Percentiles rank a stretch among this genome's conserved stretches.
These are phyloP conservation scores for Eolophus roseicapilla DNA, from an alignment of 2,113 vertebrate genomes.

Conservation along the genomic window DNA sequence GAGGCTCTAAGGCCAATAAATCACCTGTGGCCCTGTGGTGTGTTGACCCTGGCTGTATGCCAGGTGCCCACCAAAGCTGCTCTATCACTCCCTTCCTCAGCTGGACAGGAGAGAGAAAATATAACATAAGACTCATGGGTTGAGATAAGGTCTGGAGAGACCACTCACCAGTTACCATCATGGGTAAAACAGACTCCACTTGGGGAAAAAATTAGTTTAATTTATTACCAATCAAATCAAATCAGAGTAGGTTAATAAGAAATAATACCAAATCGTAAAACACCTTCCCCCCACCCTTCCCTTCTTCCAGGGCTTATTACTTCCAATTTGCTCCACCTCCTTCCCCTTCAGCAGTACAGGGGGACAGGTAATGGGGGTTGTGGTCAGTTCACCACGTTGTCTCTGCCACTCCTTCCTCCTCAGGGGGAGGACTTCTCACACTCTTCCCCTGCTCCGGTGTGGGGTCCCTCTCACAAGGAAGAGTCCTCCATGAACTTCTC, in stretches of 20 bases:
- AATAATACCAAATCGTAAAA: background rate
- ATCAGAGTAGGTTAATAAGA: background rate
- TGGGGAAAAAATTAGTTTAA: background rate
- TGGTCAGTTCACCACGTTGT: background rate
- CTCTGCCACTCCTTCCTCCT: background rate
- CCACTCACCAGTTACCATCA: background rate
- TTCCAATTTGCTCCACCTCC: background rate
- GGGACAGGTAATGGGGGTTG: background rate
- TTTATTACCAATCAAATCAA: background rate
- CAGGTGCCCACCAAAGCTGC: background rate
- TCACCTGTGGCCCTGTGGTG: background rate
- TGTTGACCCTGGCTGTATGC: background rate
- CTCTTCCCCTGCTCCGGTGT: background rate
- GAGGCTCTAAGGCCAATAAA: background rate
- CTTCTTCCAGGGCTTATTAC: background rate
- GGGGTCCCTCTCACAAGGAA: background rate
- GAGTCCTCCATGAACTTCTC: background rate
- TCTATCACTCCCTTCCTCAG: background rate
- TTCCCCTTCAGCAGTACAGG: background rate
- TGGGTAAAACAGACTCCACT: background rate
- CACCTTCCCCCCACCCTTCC: background rate
- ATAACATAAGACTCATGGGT: background rate
- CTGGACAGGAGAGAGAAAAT: background rate
- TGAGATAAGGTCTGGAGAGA: background rate
- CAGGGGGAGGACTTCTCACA: background rate